A percentile compares a stretch with the other conserved stretches of the same genome.
These are phyloP conservation scores for Acanthis flammea DNA, from an alignment of 2,797 vertebrate genomes.

Conservation along the genomic window DNA sequence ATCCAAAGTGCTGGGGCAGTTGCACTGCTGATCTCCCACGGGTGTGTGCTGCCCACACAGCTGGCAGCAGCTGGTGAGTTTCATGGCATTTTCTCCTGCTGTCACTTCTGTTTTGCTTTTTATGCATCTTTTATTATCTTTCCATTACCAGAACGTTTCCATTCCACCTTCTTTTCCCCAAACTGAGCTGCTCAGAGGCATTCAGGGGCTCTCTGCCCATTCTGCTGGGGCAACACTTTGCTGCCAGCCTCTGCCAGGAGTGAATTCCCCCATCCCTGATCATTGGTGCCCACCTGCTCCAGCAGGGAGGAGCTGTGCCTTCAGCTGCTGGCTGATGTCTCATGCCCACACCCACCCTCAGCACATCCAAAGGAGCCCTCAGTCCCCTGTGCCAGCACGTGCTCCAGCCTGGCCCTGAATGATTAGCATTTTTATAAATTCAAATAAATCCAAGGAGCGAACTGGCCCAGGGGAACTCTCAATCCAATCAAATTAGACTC, in stretches of 20 bases:
- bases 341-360: not conserved
- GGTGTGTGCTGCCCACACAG: not conserved
- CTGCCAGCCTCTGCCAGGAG: not conserved
- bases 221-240: not conserved
- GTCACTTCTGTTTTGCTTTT: not conserved
- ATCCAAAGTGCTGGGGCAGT: not conserved
- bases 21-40: not conserved
- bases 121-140: not conserved
- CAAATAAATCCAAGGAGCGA: not conserved
- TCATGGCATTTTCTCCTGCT: rapidly evolving
- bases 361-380: not conserved
- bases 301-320: not conserved
- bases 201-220: not conserved
- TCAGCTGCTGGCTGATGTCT: not conserved
- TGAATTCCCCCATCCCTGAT: not conserved
- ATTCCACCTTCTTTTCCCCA: not conserved
- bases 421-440: not conserved
- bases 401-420: not conserved
- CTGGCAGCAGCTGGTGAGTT: not conserved
- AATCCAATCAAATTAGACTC: constrained; percentile 32
- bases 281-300: not conserved
- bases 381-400: not conserved
- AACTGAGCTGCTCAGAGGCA: not conserved
- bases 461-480: not conserved
- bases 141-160: not conserved